Percentiles rank a stretch among this genome's conserved stretches.
phyloP scores from a whole-genome alignment of 2,113 vertebrate species.

The Cyprinodon brontotheroides region DNA sequence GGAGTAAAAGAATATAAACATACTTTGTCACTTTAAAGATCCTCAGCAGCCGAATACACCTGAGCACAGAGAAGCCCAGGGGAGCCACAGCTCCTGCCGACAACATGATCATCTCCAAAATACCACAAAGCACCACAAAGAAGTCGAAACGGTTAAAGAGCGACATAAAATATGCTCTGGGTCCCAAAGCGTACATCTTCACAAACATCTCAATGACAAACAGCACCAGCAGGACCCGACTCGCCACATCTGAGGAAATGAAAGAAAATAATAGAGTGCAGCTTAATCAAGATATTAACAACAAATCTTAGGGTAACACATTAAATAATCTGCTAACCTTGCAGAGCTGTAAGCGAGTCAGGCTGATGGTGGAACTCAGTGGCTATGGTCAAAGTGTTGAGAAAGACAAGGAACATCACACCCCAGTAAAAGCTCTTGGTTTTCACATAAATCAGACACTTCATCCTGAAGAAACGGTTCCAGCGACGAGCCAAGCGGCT shows the following conservation, averaged over 20 bases:
- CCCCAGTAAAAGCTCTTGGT: constrained; percentile 91
- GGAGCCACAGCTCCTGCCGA: constrained; percentile 84
- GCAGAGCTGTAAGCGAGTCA: constrained; percentile 81
- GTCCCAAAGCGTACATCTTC: constrained; percentile 95
- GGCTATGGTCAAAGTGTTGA: constrained; percentile 94
- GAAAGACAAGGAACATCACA: constrained; percentile 89
- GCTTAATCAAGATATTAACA: background rate
- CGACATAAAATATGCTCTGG: constrained; percentile 93
- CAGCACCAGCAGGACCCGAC: constrained; percentile 86
- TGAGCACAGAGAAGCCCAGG: constrained; percentile 93
- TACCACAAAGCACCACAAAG: constrained; percentile 91
- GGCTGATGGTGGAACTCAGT: constrained; percentile 91
- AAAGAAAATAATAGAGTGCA: background rate
- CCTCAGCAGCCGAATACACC: constrained; percentile 92
- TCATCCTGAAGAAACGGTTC: constrained; percentile 91
- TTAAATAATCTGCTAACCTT: constrained; percentile 81
- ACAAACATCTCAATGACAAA: constrained; percentile 94
- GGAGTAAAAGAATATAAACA: constrained; percentile 22
- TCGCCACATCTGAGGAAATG: constrained; percentile 83
- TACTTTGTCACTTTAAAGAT: constrained; percentile 97
- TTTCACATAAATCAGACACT: constrained; percentile 90
- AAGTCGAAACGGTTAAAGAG: constrained; percentile 98
- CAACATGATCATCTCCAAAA: constrained; percentile 90
- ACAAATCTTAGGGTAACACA: background rate
- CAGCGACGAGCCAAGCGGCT: constrained; percentile 90